Conservation (phyloP, 1,140 invertebrate species). For the Pinna nobilis region DNA sequence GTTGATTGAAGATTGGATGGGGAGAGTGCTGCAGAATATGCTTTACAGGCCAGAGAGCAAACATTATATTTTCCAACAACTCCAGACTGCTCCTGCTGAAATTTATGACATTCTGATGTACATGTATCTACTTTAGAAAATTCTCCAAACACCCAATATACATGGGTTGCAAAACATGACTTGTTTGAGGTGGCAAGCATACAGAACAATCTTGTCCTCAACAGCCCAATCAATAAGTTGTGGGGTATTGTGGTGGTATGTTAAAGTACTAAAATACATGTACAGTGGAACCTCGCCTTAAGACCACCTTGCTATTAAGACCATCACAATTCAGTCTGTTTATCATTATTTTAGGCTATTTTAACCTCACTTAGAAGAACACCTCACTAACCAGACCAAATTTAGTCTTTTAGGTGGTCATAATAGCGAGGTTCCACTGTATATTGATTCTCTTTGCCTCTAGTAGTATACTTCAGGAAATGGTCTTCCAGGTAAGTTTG, state of each 20-base stretch:
- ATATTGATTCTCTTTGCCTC: no score
- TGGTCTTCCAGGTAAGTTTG: slow-evolving; percentile 7
- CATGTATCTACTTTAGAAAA: slow-evolving; percentile 7
- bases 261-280: no score
- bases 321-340: no score
- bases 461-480: slow-evolving; percentile 25
- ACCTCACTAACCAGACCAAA: no score
- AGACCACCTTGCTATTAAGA: no score
- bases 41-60: slow-evolving; percentile 28
- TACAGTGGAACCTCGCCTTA: no score
- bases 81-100: slow-evolving; percentile 1
- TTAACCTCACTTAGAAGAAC: no score
- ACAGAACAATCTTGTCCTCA: slow-evolving; percentile 11
- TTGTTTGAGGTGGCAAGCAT: slow-evolving; percentile 16
- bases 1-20: slow-evolving; percentile 16
- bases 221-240: slow-evolving; percentile 5
- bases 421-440: slow-evolving; percentile 21
- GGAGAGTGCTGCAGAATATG: slow-evolving; percentile 15
- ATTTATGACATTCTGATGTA: slow-evolving; percentile 6
- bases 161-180: slow-evolving; percentile 15
- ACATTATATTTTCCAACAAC: slow-evolving; percentile 23
- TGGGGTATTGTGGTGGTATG: background rate
- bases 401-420: slow-evolving; percentile 22
- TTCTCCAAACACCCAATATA: slow-evolving; percentile 27
- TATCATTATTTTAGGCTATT: no score